These are phyloP conservation scores for Phyllotreta cruciferae DNA, from an alignment of 2,888 invertebrate genomes.

Conservation along the genomic window DNA sequence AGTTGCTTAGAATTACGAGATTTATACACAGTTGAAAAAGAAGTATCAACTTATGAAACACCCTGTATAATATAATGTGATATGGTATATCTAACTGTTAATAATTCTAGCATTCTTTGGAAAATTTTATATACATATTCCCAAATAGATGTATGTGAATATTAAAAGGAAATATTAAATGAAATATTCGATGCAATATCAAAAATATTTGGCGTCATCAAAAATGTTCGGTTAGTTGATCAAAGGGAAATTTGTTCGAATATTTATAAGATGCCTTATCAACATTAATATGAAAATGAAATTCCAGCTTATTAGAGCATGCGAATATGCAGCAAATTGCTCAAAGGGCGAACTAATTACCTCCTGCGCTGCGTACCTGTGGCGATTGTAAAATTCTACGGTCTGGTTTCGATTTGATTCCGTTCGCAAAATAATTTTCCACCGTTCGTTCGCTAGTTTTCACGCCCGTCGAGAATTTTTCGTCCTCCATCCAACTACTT, in stretches of 20 bases:
- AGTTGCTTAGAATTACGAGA: too few relatives aligned
- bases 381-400: background rate
- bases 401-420: too few relatives aligned
- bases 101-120: too few relatives aligned
- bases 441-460: too few relatives aligned
- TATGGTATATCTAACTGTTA: too few relatives aligned
- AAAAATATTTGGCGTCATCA: background rate
- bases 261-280: conserved; percentile 28
- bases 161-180: background rate
- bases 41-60: too few relatives aligned
- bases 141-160: background rate
- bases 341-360: conserved; percentile 26
- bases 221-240: conserved; percentile 11
- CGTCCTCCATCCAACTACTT: too few relatives aligned
- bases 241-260: conserved; percentile 7
- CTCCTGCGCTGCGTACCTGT: background rate
- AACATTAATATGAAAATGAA: conserved; percentile 31
- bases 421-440: too few relatives aligned
- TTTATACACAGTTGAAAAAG: too few relatives aligned
- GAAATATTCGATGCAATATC: background rate
- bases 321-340: conserved; percentile 11
- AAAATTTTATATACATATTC: conserved; percentile 4
- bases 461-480: too few relatives aligned
- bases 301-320: conserved; percentile 31
- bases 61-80: too few relatives aligned